A percentile compares a stretch with the other conserved stretches of the same genome.
phyloP scores from a whole-genome alignment of 2,888 invertebrate genomes.

The Netelia fuscicornis region DNA sequence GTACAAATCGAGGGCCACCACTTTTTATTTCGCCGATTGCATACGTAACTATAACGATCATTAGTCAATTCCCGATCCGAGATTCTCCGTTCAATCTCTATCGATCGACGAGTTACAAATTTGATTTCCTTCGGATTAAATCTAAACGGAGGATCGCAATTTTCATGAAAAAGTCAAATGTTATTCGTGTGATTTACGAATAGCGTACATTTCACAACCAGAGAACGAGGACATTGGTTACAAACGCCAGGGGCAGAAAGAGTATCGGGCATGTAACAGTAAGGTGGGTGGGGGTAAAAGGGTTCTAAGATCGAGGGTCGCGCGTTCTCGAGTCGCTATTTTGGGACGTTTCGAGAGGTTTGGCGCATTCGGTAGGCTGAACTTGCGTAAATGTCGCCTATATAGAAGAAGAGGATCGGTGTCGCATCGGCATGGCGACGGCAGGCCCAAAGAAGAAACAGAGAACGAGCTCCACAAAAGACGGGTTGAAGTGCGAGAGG shows the following conservation, averaged over 20 bases:
- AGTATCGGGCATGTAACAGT: slow-evolving; percentile 22
- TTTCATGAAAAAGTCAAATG: neutral
- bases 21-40: slow-evolving; percentile 33
- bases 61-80: neutral
- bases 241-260: slow-evolving; percentile 5
- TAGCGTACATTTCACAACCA: neutral
- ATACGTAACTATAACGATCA: slow-evolving; percentile 36
- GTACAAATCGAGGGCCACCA: slow-evolving; percentile 15
- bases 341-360: slow-evolving; percentile 26
- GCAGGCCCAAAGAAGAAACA: slow-evolving; percentile 22
- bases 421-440: slow-evolving; percentile 30
- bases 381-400: slow-evolving; percentile 49
- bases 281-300: slow-evolving; percentile 15
- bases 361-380: slow-evolving; percentile 36
- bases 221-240: neutral
- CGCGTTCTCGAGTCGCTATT: slow-evolving; percentile 32
- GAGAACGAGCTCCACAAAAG: neutral
- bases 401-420: slow-evolving; percentile 22
- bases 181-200: neutral
- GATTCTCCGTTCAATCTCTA: neutral
- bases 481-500: neutral
- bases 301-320: slow-evolving; percentile 24
- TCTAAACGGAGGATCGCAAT: neutral
- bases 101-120: neutral
- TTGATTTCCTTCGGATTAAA: neutral